Conservation (phyloP, 2,888 invertebrate species). For the Phalangium opilio region DNA sequence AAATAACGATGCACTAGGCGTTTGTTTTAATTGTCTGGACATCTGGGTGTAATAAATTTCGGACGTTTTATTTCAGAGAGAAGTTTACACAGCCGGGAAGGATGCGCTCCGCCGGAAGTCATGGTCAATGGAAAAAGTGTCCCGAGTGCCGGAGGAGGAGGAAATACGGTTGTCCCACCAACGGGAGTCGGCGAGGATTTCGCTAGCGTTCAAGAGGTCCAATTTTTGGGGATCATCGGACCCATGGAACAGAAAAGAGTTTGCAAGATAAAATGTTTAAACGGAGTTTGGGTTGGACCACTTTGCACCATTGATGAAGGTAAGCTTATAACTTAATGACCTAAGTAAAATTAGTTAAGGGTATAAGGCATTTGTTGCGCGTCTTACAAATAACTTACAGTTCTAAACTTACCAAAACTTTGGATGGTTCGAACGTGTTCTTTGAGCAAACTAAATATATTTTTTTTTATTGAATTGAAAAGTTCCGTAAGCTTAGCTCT, state of each 20-base stretch:
- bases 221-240: conserved; percentile 18
- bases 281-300: conserved; percentile 70
- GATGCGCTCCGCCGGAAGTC: conserved; percentile 20
- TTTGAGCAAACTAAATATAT: no score
- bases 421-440: no score
- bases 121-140: conserved; percentile 18
- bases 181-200: conserved; percentile 11
- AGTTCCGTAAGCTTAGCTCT: no score
- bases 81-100: conserved; percentile 5
- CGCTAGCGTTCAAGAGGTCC: conserved; percentile 19
- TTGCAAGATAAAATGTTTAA: conserved; percentile 69
- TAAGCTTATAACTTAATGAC: conserved; percentile 35
- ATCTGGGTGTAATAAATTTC: no score
- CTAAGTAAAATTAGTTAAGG: background rate
- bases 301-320: conserved; percentile 54
- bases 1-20: no score
- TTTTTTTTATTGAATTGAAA: no score
- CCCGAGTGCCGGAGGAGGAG: conserved; percentile 9
- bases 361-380: background rate
- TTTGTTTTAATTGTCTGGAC: no score
- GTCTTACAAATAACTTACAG: no score
- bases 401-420: no score
- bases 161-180: conserved; percentile 3
- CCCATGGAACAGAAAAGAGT: conserved; percentile 42
- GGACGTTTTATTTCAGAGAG: no score